Conservation (phyloP, 1,140 invertebrate species). For the Drosophila bipectinata region DNA sequence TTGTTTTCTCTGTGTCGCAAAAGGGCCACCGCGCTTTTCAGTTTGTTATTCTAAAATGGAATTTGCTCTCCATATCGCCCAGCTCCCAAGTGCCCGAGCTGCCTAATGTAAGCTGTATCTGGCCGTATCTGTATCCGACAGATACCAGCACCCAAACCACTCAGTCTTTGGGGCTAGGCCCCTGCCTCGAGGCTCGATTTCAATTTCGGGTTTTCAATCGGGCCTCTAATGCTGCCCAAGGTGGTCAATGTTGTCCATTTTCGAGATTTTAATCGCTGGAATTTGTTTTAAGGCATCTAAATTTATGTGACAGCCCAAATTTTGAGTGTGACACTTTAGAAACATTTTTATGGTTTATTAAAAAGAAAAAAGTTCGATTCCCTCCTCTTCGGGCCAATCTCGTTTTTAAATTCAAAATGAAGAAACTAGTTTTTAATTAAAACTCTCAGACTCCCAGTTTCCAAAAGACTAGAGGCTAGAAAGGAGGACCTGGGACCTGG, state of each 20-base stretch:
- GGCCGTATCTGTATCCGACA: slow-evolving; percentile 46
- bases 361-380: slow-evolving; percentile 46
- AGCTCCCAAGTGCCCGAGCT: slow-evolving; percentile 15
- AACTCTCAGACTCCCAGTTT: slow-evolving; percentile 25
- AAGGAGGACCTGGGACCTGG: not conserved
- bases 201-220: slow-evolving; percentile 30
- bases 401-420: slow-evolving; percentile 48
- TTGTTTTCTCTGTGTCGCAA: slow-evolving; percentile 47
- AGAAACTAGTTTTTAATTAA: slow-evolving; percentile 67
- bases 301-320: slow-evolving; percentile 74
- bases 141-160: slow-evolving; percentile 36
- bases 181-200: slow-evolving; percentile 11
- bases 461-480: not conserved
- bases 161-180: slow-evolving; percentile 21
- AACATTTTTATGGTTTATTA: slow-evolving; percentile 66
- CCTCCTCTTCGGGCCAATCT: slow-evolving; percentile 9
- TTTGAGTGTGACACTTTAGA: slow-evolving; percentile 76
- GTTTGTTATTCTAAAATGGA: slow-evolving; percentile 36
- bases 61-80: slow-evolving; percentile 13
- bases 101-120: slow-evolving; percentile 39
- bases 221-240: slow-evolving; percentile 33
- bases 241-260: slow-evolving; percentile 47
- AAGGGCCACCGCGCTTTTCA: slow-evolving; percentile 27
- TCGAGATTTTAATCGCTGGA: slow-evolving; percentile 66
- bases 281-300: slow-evolving; percentile 50